Conservation (phyloP, 2,113 vertebrate species). For the Myotis lucifugus region DNA sequence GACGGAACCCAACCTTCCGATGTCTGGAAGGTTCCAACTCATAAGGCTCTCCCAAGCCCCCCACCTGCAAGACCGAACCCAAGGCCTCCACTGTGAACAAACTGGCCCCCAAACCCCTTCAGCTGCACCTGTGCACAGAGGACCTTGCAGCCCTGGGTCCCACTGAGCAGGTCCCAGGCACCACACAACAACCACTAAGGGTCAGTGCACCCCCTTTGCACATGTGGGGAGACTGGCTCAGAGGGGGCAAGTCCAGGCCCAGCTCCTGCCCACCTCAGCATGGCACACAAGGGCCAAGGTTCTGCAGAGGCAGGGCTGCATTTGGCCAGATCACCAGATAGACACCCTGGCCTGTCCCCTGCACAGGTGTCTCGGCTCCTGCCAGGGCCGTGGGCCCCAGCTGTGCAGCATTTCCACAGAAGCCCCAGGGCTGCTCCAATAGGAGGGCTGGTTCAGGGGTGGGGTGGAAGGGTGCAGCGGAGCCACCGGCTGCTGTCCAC, state of each 20-base stretch:
- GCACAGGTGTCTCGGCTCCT: neutral
- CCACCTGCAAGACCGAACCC: neutral
- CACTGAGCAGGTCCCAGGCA: too few species aligned
- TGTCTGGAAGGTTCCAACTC: neutral
- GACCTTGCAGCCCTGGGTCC: neutral
- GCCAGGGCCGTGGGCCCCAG: neutral
- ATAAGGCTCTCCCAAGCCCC: neutral
- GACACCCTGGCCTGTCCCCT: neutral
- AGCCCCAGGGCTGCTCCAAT: neutral
- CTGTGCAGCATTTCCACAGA: neutral
- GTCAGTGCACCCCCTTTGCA: neutral
- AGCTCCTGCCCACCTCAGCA: neutral
- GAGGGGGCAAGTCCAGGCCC: neutral
- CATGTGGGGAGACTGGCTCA: neutral
- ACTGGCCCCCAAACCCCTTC: too few species aligned
- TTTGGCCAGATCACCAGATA: rapidly evolving
- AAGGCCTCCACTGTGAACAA: neutral
- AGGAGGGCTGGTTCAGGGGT: neutral
- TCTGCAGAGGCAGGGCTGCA: too few species aligned
- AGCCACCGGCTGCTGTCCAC: neutral
- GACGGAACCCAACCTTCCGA: neutral
- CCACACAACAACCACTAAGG: too few species aligned
- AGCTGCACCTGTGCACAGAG: neutral
- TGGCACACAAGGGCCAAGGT: neutral
- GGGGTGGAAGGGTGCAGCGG: neutral